phyloP scores from a whole-genome alignment of 2,113 vertebrate species.

The Lepidothrix coronata region DNA sequence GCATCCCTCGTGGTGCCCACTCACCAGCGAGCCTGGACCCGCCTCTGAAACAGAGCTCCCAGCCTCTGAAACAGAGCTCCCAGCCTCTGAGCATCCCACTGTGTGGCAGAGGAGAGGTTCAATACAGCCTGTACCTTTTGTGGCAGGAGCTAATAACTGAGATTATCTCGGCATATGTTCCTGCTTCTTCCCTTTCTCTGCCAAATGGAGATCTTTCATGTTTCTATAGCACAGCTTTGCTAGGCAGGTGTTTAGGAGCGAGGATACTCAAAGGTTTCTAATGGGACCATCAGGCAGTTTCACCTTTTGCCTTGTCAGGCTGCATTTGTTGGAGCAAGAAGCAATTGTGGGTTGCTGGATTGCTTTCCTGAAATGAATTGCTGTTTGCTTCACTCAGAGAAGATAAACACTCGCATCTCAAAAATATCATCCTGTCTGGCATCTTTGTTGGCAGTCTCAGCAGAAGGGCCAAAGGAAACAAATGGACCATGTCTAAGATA shows the following conservation, averaged over 20 bases:
- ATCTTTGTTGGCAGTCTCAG: not conserved
- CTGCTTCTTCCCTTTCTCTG: not conserved
- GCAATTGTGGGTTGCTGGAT: conserved; percentile 4
- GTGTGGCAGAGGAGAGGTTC: not conserved
- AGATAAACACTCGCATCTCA: not conserved
- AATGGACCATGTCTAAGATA: not conserved
- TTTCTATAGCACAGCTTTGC: not conserved
- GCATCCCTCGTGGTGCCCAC: not conserved
- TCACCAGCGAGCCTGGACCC: not conserved
- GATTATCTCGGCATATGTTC: not conserved
- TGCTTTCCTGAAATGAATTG: conserved; percentile 21
- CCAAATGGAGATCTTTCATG: not conserved
- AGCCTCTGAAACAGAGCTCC: not conserved
- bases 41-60: not conserved
- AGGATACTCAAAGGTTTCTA: not conserved
- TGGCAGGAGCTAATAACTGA: not conserved
- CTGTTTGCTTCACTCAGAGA: not conserved
- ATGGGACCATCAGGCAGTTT: not conserved
- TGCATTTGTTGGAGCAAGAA: not conserved
- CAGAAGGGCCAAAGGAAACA: not conserved
- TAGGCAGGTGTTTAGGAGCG: not conserved
- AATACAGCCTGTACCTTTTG: not conserved
- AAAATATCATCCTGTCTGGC: not conserved
- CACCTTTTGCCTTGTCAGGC: conserved; percentile 18
- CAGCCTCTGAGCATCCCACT: not conserved